These are phyloP conservation scores for Poeciliopsis infans DNA, from an alignment of 2,797 vertebrate genomes.

Conservation along the genomic window DNA sequence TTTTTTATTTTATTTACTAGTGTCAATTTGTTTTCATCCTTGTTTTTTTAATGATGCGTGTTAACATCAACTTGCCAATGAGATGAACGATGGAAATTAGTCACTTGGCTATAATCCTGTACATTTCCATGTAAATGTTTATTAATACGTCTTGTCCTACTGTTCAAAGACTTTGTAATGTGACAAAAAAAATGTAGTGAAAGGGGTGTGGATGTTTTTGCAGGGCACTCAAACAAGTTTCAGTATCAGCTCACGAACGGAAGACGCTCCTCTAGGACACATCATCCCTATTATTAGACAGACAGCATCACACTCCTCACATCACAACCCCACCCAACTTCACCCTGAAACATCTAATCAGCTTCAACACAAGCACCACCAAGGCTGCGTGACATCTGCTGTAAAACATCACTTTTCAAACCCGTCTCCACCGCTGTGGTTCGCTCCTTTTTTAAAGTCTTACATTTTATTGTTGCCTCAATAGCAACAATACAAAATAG, in stretches of 20 bases:
- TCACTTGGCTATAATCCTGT: too few species aligned
- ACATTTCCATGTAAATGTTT: too few species aligned
- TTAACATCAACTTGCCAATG: too few species aligned
- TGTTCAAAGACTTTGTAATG: background rate
- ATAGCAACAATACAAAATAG: background rate
- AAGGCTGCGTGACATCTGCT: background rate
- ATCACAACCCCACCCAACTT: constrained; percentile 5
- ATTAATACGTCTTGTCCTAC: too few species aligned
- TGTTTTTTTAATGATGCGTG: too few species aligned
- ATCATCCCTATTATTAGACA: constrained; percentile 19
- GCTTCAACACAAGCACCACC: background rate
- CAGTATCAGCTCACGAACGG: background rate
- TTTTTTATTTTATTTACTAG: too few species aligned
- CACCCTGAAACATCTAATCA: constrained; percentile 11
- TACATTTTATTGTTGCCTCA: background rate
- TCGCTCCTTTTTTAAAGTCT: background rate
- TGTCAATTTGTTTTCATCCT: too few species aligned
- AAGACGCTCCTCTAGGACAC: background rate
- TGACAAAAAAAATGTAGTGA: background rate
- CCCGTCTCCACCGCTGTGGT: background rate
- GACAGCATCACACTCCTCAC: constrained; percentile 11
- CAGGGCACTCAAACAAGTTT: too few species aligned
- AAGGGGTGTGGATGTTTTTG: background rate
- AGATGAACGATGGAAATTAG: too few species aligned
- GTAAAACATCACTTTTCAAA: background rate